Base-by-base conservation (phyloP, 1,140 invertebrate species). In the Solen grandis region DNA sequence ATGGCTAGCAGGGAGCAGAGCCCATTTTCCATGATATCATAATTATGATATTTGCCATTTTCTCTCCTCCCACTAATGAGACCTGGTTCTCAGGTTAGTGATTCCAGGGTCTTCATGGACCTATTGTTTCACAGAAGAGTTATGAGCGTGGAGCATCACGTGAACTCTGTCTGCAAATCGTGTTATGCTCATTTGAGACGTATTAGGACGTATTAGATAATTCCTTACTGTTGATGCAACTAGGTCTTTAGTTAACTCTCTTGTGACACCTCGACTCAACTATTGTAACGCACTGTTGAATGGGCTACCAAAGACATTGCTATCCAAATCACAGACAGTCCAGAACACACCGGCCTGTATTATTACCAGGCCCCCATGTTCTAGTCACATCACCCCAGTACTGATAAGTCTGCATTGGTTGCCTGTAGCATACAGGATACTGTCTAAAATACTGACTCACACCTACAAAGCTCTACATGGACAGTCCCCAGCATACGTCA, bases 201-300 rank as follows among this genome's bases (percentile, higher is more conserved):
- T 27, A 55, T n/a, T 72, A 33, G 50, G 68, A 16, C 68, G 57
- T n/a, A 72, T 72, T n/a, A 29, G 68, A 27, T 10, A 72, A 52
- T 35, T 55, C 35, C 33, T 72, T 4, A 72, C 16, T 2, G 2
- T n/a, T n/a, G n/a, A n/a, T n/a, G n/a, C n/a, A n/a, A n/a, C n/a
- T n/a, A n/a, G n/a, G n/a, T n/a, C n/a, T n/a, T n/a, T n/a, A n/a
- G n/a, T n/a, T n/a, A n/a, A n/a, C n/a, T n/a, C n/a, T n/a, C n/a
- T n/a, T n/a, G 4, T n/a, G 13, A 57, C 52, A 25, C 57, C 52
- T 2, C 5, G 68, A 22, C 19, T 55, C 3, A 33, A 72, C 25
- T 72, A 55, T 35, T 57, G 13, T 35, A 72, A 72, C 46, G n/a
- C 29, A 1, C 33, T 72, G 8, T 16, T 72, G 38, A 38, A 57